Conservation (phyloP, 2,113 vertebrate genomes). For the Corapipo altera region DNA sequence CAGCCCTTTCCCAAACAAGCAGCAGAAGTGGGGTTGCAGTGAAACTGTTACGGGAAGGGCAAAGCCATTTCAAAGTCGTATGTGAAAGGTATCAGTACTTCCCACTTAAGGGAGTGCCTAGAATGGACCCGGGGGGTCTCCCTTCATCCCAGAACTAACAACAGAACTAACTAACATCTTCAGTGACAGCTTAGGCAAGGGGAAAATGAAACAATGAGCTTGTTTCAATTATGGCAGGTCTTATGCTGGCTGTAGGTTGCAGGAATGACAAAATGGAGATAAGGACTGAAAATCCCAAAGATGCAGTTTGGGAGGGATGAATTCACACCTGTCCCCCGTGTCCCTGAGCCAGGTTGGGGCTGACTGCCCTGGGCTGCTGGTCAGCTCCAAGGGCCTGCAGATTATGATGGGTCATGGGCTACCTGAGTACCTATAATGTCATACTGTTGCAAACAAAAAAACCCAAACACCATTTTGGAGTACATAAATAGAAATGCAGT, state of each 20-base stretch:
- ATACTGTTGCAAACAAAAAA: background rate
- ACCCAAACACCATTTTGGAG: background rate
- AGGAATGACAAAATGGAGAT: background rate
- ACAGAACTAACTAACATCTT: background rate
- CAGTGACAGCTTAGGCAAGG: background rate
- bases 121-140: background rate
- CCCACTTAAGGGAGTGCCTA: background rate
- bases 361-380: background rate
- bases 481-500: background rate
- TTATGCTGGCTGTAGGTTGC: background rate
- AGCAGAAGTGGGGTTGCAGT: background rate
- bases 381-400: background rate
- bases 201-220: background rate
- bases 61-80: background rate
- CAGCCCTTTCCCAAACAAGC: background rate
- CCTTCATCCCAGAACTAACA: background rate
- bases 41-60: background rate
- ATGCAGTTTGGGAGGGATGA: background rate
- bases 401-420: background rate
- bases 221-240: fast-evolving
- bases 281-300: background rate
- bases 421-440: background rate
- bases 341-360: background rate
- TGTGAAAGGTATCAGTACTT: background rate
- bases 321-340: background rate